Conservation (phyloP, 2,113 vertebrate species). For the Larimichthys polyactis region DNA sequence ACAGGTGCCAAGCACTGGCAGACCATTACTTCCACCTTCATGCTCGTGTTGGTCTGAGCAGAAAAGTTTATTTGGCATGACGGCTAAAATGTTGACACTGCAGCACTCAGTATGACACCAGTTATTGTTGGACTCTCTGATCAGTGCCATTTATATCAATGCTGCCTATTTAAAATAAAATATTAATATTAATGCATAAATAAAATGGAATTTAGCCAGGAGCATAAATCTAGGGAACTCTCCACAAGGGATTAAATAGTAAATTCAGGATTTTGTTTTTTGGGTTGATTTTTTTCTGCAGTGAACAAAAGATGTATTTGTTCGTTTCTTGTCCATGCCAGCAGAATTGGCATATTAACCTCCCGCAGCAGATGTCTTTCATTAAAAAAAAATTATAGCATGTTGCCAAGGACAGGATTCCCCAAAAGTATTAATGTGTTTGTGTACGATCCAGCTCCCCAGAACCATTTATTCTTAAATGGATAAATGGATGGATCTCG, state of each 20-base stretch:
- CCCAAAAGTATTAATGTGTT: conserved; percentile 18
- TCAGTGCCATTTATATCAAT: conserved; percentile 22
- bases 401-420: conserved; percentile 49
- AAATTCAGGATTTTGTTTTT: conserved; percentile 8
- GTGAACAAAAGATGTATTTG: conserved; percentile 45
- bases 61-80: conserved; percentile 57
- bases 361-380: conserved; percentile 37
- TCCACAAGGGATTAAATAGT: conserved; percentile 4
- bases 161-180: conserved; percentile 16
- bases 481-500: conserved; percentile 36
- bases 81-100: conserved; percentile 47
- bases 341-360: conserved; percentile 12
- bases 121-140: conserved; percentile 43
- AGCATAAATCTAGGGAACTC: background rate
- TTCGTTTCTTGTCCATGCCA: conserved; percentile 13
- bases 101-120: conserved; percentile 22
- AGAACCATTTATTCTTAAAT: conserved; percentile 27
- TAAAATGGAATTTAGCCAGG: conserved; percentile 24
- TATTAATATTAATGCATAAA: background rate
- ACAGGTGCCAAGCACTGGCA: conserved; percentile 48
- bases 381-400: conserved; percentile 21
- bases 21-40: conserved; percentile 32
- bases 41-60: conserved; percentile 8
- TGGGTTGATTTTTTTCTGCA: background rate
- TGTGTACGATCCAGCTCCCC: background rate